Evolutionary conservation across 35 echinoderm and acorn worm genomes (phyloP), one percentile per base, ranked within the genome.

Genomic region (Amphiura filiformis): DNA sequence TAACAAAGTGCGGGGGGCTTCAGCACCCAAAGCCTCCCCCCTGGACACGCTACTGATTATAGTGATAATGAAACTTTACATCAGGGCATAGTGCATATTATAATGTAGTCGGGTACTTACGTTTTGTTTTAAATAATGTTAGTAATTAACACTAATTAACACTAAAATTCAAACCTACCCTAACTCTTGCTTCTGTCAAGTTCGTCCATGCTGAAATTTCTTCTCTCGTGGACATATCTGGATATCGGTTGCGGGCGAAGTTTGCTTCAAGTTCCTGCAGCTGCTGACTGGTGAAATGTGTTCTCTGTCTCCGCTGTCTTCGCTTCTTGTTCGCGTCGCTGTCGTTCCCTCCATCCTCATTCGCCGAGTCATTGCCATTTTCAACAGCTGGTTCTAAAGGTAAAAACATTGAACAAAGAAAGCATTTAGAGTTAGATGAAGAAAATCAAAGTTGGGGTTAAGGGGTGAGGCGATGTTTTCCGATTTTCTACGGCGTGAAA

Each of bases 141-240:
- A 47, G 41, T 11, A 41, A 18, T 82, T 37, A 41, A 82, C 37
- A 40, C 78, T 47, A 44, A 83, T 3, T 12, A 30, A 70, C 44
- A 70, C 28, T 70, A 70, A 70, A 83, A 12, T 0, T 13, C 28
- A 35, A 78, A 84, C 96, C 89, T 89, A 99, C 96, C 86, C 96
- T 77, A 33, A 99, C 96, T 89, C 96, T 75, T 28, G 93, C 85
- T 77, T 99, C 96, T 39, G 96, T 99, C 39, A 99, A 78, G 83
- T 92, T 99, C 15, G 93, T 94, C 96, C 96, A 99, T 34, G 96
- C 96, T 1, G 96, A 84, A 81, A 99, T 99, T 85, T 99, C 96
- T 78, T 99, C 96, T 56, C 96, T 88, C 1, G 96, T 99, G 0
- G 96, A 94, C 96, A 99, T 99, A 77, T 99, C 96, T 9, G 96